A percentile compares a stretch with the other conserved stretches of the same genome.
phyloP scores from a whole-genome alignment of 1,140 invertebrate species.

The Ganaspis sp. region DNA sequence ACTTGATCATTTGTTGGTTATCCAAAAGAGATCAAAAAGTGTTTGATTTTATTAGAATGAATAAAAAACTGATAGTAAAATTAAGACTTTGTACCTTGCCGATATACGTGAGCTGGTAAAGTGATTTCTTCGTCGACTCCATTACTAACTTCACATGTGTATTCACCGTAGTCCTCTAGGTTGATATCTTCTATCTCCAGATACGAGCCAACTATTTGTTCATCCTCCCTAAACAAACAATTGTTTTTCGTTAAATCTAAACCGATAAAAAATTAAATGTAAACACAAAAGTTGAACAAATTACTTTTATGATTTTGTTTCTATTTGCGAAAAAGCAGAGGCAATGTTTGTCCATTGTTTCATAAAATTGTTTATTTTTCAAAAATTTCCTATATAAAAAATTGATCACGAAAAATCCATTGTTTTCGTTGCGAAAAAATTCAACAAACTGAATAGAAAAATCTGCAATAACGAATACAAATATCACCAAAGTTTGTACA shows the following conservation, averaged over 20 bases:
- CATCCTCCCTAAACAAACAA: conserved; percentile 78
- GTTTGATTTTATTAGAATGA: background rate
- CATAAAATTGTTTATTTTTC: too few relatives aligned
- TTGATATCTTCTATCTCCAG: conserved; percentile 79
- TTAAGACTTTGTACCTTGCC: conserved; percentile 65
- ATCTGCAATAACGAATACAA: background rate
- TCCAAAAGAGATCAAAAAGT: background rate
- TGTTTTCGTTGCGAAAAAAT: too few relatives aligned
- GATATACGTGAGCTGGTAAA: conserved; percentile 70
- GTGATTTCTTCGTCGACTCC: conserved; percentile 74
- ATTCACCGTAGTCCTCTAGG: conserved; percentile 81
- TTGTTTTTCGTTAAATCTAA: conserved; percentile 6
- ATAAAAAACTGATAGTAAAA: background rate
- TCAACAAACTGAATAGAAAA: background rate
- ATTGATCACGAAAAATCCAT: too few relatives aligned
- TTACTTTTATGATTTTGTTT: too few relatives aligned
- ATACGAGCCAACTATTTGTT: conserved; percentile 83
- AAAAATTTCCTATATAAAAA: too few relatives aligned
- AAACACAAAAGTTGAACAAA: conserved; percentile 32
- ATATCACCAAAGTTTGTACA: conserved; percentile 2
- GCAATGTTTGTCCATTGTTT: too few relatives aligned
- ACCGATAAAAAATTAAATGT: conserved; percentile 41
- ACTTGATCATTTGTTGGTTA: too few relatives aligned
- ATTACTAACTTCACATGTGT: conserved; percentile 79
- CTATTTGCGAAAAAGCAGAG: too few relatives aligned